Conservation (phyloP, 2,797 vertebrate species). For the Darevskia nairensis region DNA sequence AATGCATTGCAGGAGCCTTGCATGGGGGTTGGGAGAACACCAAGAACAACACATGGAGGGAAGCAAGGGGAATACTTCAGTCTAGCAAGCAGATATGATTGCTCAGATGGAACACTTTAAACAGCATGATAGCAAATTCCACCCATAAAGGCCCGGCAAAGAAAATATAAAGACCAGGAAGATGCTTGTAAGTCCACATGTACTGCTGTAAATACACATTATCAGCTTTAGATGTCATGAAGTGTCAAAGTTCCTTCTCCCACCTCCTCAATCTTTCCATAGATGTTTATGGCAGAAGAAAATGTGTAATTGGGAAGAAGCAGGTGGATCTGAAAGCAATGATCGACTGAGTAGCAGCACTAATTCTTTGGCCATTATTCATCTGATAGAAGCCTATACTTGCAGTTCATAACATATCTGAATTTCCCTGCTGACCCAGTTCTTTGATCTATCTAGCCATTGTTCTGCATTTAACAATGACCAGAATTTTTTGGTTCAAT, state of each 20-base stretch:
- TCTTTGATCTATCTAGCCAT: neutral
- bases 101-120: no score
- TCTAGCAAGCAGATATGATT: no score
- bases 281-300: neutral
- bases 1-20: no score
- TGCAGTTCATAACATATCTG: neutral
- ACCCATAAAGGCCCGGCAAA: conserved; percentile 45
- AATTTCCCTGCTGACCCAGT: neutral
- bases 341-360: neutral
- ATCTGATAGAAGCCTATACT: neutral
- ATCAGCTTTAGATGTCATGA: conserved; percentile 40
- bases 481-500: neutral
- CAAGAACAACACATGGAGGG: no score
- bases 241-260: conserved; percentile 8
- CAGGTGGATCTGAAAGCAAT: neutral
- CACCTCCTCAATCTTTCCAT: neutral
- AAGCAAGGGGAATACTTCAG: no score
- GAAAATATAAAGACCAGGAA: conserved; percentile 47
- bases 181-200: conserved; percentile 50
- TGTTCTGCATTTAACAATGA: neutral
- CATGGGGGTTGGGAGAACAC: no score
- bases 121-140: no score
- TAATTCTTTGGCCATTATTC: neutral
- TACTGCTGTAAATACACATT: conserved; percentile 31
- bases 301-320: neutral